Evolutionary conservation across 2,797 vertebrate species (phyloP).

Genomic region (Anguilla anguilla): DNA sequence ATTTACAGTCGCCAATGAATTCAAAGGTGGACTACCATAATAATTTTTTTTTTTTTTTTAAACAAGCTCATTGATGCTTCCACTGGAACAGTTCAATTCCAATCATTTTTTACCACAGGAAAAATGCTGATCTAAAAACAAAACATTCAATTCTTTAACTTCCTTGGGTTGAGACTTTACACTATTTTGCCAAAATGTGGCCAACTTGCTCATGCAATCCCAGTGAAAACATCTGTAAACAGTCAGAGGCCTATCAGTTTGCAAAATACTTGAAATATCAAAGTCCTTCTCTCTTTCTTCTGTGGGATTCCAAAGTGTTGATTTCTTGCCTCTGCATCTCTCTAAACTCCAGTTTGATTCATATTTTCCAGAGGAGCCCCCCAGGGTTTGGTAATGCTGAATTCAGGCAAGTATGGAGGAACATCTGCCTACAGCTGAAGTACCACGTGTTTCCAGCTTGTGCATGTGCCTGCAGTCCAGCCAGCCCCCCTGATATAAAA

Average conservation of each 20-base stretch:
- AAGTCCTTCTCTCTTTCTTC: constrained; percentile 7
- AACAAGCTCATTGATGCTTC: neutral
- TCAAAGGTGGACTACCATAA: no score
- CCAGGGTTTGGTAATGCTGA: constrained; percentile 39
- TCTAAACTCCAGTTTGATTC: constrained; percentile 44
- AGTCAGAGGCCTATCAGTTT: constrained; percentile 21
- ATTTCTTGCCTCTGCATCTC: constrained; percentile 20
- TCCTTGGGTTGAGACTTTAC: neutral
- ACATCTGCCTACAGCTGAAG: constrained; percentile 44
- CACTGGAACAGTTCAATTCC: constrained; percentile 4
- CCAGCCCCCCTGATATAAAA: neutral
- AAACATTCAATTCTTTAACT: neutral
- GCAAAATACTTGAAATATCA: constrained; percentile 13
- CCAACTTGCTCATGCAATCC: constrained; percentile 42
- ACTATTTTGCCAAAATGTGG: neutral
- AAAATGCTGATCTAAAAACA: constrained; percentile 4
- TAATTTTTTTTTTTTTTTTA: neutral
- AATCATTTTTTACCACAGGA: neutral
- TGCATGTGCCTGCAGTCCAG: neutral
- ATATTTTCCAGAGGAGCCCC: constrained; percentile 40
- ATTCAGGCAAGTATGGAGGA: constrained; percentile 36
- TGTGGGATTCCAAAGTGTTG: constrained; percentile 17
- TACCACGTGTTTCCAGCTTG: constrained; percentile 3
- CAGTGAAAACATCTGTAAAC: constrained; percentile 47
- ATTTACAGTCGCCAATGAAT: neutral